Percentiles rank a stretch among this genome's conserved stretches.
Evolutionary conservation across 2,888 invertebrate genomes (phyloP).

Genomic region (Heteromurus nitidus): DNA sequence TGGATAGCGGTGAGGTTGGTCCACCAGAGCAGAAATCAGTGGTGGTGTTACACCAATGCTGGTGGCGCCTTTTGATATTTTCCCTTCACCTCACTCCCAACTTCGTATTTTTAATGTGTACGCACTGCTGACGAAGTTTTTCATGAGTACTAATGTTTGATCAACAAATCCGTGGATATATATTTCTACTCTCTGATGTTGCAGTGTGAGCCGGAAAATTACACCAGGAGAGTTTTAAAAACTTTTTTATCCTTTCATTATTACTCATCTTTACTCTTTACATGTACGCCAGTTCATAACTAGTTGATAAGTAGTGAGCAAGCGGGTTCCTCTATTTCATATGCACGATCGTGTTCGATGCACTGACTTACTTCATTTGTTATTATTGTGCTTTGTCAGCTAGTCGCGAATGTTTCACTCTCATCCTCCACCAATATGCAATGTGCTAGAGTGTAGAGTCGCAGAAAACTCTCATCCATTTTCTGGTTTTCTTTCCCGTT

Average conservation of each 20-base stretch:
- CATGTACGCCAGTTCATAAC: not conserved
- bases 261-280: not conserved
- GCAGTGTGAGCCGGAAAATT: too few relatives aligned
- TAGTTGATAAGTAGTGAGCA: not conserved
- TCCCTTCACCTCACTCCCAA: too few relatives aligned
- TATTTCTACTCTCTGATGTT: too few relatives aligned
- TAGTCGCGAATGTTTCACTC: too few relatives aligned
- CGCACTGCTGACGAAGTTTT: too few relatives aligned
- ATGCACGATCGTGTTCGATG: not conserved
- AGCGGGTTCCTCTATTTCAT: not conserved
- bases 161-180: too few relatives aligned
- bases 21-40: constrained; percentile 8
- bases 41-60: constrained; percentile 56
- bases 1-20: constrained; percentile 10
- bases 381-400: constrained; percentile 15
- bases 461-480: constrained; percentile 26
- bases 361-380: constrained; percentile 36
- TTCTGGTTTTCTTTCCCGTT: constrained; percentile 59
- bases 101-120: too few relatives aligned
- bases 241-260: not conserved
- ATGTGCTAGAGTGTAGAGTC: not conserved
- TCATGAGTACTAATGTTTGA: too few relatives aligned
- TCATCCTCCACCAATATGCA: too few relatives aligned
- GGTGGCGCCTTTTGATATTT: constrained; percentile 62
- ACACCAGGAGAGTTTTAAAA: too few relatives aligned